Percentiles rank a stretch among this genome's conserved stretches.
These are phyloP conservation scores for Datnioides undecimradiatus DNA, from an alignment of 2,113 vertebrate species.

Conservation along the genomic window DNA sequence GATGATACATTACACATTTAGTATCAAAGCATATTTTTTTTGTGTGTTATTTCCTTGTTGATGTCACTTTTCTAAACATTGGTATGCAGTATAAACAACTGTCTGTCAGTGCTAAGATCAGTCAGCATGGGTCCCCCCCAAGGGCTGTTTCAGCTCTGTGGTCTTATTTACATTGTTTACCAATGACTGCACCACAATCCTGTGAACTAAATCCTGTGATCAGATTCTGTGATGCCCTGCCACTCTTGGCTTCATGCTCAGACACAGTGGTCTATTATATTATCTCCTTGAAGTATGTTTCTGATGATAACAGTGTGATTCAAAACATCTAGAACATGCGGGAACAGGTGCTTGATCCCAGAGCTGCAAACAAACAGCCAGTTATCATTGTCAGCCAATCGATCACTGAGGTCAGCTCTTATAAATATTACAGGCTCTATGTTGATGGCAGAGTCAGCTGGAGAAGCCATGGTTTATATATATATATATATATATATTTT, in stretches of 20 bases:
- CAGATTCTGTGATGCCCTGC: neutral
- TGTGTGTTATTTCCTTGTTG: neutral
- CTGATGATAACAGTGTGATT: neutral
- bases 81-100: neutral
- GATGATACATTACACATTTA: neutral
- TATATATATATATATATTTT: too few relatives aligned
- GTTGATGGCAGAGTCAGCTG: neutral
- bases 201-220: neutral
- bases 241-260: neutral
- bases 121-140: neutral
- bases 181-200: neutral
- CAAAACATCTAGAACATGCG: neutral
- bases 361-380: neutral
- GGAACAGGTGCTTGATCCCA: neutral
- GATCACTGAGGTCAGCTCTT: conserved; percentile 11
- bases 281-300: neutral
- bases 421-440: neutral
- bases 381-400: conserved; percentile 17
- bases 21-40: neutral
- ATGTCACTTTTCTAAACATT: neutral
- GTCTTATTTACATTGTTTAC: neutral
- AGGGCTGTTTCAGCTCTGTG: conserved; percentile 6
- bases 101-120: neutral
- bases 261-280: neutral
- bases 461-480: neutral